A percentile compares a stretch with the other conserved stretches of the same genome.
Evolutionary conservation across 1,140 invertebrate species (phyloP).

Genomic region (Mercenaria mercenaria): DNA sequence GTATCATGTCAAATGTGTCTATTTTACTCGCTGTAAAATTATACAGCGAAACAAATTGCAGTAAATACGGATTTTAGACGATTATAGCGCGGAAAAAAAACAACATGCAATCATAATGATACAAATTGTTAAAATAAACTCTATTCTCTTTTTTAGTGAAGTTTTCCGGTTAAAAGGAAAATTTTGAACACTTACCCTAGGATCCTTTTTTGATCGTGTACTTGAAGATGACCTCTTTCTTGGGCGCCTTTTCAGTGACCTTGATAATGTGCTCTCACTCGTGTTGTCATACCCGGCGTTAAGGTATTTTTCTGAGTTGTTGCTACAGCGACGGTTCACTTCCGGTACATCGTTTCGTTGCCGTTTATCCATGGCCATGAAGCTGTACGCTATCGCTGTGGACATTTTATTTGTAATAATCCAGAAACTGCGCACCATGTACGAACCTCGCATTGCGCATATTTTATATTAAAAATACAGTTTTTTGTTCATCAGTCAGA

Average conservation of each 20-base stretch:
- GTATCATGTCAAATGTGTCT: too few relatives aligned
- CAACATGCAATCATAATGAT: too few relatives aligned
- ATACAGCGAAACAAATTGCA: too few relatives aligned
- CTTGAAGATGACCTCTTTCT: constrained; percentile 59
- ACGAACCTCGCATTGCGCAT: constrained; percentile 47
- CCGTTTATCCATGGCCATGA: constrained; percentile 47
- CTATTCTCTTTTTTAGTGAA: too few relatives aligned
- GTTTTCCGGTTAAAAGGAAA: too few relatives aligned
- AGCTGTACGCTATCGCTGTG: constrained; percentile 60
- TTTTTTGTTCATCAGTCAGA: not conserved
- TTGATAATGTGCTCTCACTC: constrained; percentile 10
- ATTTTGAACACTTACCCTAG: constrained; percentile 26
- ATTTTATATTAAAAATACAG: not conserved
- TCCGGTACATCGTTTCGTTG: not conserved
- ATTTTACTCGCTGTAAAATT: too few relatives aligned
- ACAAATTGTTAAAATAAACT: too few relatives aligned
- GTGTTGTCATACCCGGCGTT: constrained; percentile 52
- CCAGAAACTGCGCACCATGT: constrained; percentile 14
- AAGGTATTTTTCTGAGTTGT: constrained; percentile 1
- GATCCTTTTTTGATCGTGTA: constrained; percentile 30
- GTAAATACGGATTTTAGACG: too few relatives aligned
- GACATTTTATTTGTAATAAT: constrained; percentile 39
- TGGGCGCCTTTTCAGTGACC: constrained; percentile 32
- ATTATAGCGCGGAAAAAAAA: too few relatives aligned
- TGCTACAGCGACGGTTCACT: not conserved